A percentile compares a stretch with the other conserved stretches of the same genome.
phyloP scores from a whole-genome alignment of 2,888 invertebrate genomes.

The Lepidonotus clava region DNA sequence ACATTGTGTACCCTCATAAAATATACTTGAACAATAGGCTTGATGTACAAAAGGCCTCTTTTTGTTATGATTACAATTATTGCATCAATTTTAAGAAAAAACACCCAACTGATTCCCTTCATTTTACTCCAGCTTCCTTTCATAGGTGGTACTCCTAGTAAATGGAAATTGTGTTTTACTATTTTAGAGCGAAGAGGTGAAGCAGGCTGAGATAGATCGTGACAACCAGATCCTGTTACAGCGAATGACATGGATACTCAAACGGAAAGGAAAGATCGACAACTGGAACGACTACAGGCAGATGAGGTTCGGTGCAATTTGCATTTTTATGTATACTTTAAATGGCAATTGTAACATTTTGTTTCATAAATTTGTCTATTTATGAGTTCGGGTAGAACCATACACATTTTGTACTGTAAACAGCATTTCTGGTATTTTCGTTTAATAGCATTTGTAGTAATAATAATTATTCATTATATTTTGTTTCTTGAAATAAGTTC shows the following conservation, averaged over 20 bases:
- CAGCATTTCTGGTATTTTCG: neutral
- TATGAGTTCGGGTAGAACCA: neutral
- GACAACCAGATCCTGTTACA: slow-evolving; percentile 75
- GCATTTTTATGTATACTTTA: neutral
- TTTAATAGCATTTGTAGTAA: neutral
- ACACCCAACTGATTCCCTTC: too few species aligned
- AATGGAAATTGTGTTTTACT: too few species aligned
- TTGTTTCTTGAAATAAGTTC: too few species aligned
- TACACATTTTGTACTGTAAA: neutral
- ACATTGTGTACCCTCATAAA: too few species aligned
- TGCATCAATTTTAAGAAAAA: too few species aligned
- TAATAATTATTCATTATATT: too few species aligned
- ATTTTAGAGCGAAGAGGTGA: slow-evolving; percentile 76
- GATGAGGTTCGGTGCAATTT: slow-evolving; percentile 66
- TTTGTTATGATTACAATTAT: too few species aligned
- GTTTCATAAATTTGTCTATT: neutral
- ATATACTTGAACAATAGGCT: too few species aligned
- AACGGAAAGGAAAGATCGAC: slow-evolving; percentile 70
- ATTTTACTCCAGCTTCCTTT: too few species aligned
- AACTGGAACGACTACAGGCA: slow-evolving; percentile 75
- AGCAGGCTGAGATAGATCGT: slow-evolving; percentile 73
- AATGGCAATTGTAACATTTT: neutral
- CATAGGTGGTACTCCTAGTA: too few species aligned
- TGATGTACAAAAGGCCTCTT: too few species aligned
- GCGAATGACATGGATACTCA: slow-evolving; percentile 76